Evolutionary conservation across 1,140 invertebrate genomes (phyloP).

Genomic region (Sycophila sp.): DNA sequence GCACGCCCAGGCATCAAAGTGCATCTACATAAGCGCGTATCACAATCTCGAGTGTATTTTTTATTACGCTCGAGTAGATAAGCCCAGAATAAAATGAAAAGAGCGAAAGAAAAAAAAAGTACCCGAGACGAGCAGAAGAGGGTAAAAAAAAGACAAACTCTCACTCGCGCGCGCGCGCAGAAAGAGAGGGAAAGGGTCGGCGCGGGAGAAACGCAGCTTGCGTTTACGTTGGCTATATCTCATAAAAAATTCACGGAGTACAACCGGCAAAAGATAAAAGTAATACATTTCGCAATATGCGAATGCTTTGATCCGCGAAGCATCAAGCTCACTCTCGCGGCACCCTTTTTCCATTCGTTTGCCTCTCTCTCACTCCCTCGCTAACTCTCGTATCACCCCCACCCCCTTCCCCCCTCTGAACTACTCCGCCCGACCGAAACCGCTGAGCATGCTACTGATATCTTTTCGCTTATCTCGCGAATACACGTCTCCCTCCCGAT

Average conservation of each 20-base stretch:
- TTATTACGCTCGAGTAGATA: too few species aligned
- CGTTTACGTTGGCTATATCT: background rate
- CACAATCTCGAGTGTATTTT: too few species aligned
- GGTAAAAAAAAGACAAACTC: too few species aligned
- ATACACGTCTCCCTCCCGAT: background rate
- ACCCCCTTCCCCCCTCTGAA: background rate
- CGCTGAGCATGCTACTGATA: background rate
- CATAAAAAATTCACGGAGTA: slow-evolving; percentile 28
- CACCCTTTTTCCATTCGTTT: background rate
- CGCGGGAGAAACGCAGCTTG: too few species aligned
- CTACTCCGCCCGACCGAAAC: background rate
- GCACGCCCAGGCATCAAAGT: too few species aligned
- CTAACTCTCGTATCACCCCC: background rate
- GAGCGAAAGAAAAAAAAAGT: too few species aligned
- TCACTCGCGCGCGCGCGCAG: too few species aligned
- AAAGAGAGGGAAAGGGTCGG: too few species aligned
- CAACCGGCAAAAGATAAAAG: slow-evolving; percentile 39
- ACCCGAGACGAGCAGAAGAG: too few species aligned
- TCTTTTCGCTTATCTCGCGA: slow-evolving; percentile 4
- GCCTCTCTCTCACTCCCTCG: background rate
- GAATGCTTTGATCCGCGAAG: slow-evolving; percentile 24
- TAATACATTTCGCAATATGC: slow-evolving; percentile 46
- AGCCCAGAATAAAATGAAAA: too few species aligned
- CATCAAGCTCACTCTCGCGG: background rate
- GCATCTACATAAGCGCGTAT: too few species aligned